Conservation (phyloP, 2,888 invertebrate species). For the Apamea monoglypha region DNA sequence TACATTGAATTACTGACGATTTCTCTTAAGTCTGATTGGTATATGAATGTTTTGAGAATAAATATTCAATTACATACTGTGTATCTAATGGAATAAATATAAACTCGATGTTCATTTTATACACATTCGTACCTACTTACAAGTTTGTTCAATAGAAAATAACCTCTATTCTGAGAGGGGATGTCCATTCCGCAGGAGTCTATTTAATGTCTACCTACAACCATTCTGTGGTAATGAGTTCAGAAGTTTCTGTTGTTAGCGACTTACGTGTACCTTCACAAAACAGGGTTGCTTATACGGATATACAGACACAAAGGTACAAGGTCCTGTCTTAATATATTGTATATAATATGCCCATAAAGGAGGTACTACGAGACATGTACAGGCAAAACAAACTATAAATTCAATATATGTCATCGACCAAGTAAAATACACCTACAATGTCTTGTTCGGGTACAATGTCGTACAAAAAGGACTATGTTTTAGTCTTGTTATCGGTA, state of each 20-base stretch:
- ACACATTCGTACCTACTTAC: constrained; percentile 33
- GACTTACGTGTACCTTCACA: constrained; percentile 37
- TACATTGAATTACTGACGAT: constrained; percentile 50
- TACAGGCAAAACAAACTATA: constrained; percentile 64
- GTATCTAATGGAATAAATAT: constrained; percentile 35
- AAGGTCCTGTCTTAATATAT: constrained; percentile 57
- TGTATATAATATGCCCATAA: constrained; percentile 30
- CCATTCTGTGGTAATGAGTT: constrained; percentile 55
- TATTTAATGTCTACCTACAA: constrained; percentile 32
- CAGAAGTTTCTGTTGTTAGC: constrained; percentile 55
- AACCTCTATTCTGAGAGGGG: background rate
- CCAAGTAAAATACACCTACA: constrained; percentile 67
- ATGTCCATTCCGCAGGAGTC: constrained; percentile 25
- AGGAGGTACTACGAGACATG: constrained; percentile 38
- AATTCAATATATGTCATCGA: constrained; percentile 65
- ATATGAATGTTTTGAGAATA: constrained; percentile 41
- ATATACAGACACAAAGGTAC: constrained; percentile 44
- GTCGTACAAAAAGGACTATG: constrained; percentile 52
- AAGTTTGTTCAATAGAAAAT: constrained; percentile 20
- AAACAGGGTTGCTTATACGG: constrained; percentile 48
- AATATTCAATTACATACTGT: constrained; percentile 43
- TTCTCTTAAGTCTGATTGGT: constrained; percentile 39
- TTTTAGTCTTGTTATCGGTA: constrained; percentile 65
- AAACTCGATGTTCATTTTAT: constrained; percentile 16
- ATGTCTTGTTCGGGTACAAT: constrained; percentile 53